These are phyloP conservation scores for Siniperca chuatsi DNA, from an alignment of 2,113 vertebrate species.

Conservation along the genomic window DNA sequence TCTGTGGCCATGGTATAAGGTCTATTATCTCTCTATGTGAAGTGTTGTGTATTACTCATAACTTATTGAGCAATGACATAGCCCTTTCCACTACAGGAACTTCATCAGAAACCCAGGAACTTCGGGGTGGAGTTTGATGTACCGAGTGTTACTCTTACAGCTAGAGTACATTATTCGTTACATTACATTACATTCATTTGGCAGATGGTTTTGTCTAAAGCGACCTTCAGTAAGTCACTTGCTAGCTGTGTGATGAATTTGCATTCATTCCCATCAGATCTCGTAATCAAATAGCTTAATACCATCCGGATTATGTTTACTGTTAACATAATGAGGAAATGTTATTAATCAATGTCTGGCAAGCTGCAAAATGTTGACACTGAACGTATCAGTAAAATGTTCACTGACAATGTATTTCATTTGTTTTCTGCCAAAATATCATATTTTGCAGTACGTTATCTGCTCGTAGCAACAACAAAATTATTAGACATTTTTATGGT, in stretches of 20 bases:
- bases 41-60: background rate
- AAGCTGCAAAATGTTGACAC: background rate
- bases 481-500: background rate
- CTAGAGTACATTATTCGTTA: background rate
- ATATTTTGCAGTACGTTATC: background rate
- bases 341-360: background rate
- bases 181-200: background rate
- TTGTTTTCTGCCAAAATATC: background rate
- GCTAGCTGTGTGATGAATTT: background rate
- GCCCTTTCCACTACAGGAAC: background rate
- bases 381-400: background rate
- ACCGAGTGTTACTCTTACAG: too few relatives aligned
- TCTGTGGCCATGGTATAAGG: background rate
- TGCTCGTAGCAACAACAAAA: too few relatives aligned
- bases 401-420: background rate
- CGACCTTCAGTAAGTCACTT: background rate
- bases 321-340: background rate
- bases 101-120: background rate
- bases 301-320: background rate
- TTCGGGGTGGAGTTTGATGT: background rate
- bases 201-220: too few relatives aligned
- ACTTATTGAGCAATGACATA: background rate
- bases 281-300: background rate
- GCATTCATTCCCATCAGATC: background rate
- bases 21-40: background rate